Conservation (phyloP, 37 sponge, comb jelly and placozoan genomes). For the Hormiphora californensis region DNA sequence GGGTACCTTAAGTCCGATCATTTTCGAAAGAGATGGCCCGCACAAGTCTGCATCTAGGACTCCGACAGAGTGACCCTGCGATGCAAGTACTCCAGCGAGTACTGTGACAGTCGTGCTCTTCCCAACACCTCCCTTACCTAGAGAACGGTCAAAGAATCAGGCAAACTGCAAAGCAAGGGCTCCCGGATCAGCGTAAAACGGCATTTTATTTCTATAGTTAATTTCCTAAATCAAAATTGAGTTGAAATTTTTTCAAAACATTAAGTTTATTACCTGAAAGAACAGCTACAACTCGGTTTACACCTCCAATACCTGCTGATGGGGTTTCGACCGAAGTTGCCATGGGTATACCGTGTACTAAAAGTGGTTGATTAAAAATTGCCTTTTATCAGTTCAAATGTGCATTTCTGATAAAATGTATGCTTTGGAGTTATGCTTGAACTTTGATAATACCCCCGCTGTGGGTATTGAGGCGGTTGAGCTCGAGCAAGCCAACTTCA, state of each 20-base stretch:
- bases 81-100: conserved; percentile 30
- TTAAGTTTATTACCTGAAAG: not conserved
- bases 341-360: no score
- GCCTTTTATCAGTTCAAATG: no score
- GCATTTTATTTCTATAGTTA: not conserved
- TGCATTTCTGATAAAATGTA: no score
- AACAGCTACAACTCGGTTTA: not conserved
- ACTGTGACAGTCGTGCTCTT: conserved; percentile 55
- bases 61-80: conserved; percentile 41
- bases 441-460: no score
- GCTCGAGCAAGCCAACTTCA: no score
- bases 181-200: not conserved
- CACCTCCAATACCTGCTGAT: not conserved
- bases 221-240: not conserved
- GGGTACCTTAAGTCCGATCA: conserved; percentile 49
- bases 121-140: conserved; percentile 59
- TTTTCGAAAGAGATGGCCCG: conserved; percentile 49
- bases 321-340: no score
- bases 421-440: no score
- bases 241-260: not conserved
- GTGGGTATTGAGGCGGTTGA: no score
- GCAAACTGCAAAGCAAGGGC: not conserved
- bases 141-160: no score
- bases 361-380: no score
- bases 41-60: conserved; percentile 58